These are phyloP conservation scores for Artibeus jamaicensis DNA, from an alignment of 2,797 vertebrate species.

Conservation along the genomic window DNA sequence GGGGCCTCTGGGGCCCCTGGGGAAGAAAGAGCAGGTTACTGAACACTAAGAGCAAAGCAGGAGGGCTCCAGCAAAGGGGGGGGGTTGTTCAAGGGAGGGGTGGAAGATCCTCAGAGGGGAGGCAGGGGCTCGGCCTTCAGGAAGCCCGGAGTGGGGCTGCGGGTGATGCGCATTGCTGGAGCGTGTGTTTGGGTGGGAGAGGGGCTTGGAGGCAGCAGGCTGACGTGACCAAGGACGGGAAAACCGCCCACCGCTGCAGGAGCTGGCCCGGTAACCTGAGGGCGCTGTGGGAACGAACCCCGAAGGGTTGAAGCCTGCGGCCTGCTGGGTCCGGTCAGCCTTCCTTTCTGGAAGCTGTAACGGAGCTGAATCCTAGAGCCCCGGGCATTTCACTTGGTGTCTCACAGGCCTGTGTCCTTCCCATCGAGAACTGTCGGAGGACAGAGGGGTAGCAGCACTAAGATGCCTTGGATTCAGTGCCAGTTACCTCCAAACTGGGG, in stretches of 20 bases:
- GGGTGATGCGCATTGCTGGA: not conserved
- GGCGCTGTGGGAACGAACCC: not conserved
- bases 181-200: not conserved
- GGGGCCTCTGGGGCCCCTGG: not conserved
- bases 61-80: not conserved
- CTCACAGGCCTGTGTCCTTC: not conserved
- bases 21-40: not conserved
- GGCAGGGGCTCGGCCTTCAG: not conserved
- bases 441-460: not conserved
- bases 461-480: not conserved
- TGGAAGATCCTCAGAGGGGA: not conserved
- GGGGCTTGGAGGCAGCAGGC: not conserved
- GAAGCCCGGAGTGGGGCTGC: fast-evolving
- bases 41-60: not conserved
- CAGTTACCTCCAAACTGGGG: not conserved
- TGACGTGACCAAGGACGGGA: not conserved
- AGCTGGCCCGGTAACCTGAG: not conserved
- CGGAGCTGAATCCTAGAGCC: not conserved
- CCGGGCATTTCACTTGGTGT: not conserved
- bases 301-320: not conserved
- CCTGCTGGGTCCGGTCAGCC: not conserved
- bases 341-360: not conserved
- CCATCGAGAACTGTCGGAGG: not conserved
- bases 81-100: not conserved
- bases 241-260: no score